Evolutionary conservation across 2,888 invertebrate species (phyloP).

Genomic region (Cremastinae sp.): DNA sequence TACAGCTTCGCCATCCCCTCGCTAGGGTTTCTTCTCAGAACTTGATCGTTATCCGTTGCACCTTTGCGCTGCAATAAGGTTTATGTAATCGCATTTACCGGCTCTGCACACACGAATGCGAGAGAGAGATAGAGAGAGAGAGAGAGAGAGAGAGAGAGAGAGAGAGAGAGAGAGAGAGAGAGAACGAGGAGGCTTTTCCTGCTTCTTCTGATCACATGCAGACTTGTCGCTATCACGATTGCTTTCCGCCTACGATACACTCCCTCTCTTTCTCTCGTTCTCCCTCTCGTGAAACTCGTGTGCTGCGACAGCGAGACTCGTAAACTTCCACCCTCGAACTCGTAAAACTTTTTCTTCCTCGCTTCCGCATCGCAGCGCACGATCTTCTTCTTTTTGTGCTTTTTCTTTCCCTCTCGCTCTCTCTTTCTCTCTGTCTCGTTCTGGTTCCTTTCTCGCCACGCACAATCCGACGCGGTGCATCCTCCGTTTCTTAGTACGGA

Average conservation of each 20-base stretch:
- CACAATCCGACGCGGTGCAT: conserved; percentile 39
- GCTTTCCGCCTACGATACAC: conserved; percentile 44
- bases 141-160: too few species aligned
- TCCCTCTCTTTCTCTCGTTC: too few species aligned
- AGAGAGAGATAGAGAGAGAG: too few species aligned
- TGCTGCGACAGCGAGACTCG: conserved; percentile 65
- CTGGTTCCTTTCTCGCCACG: conserved; percentile 39
- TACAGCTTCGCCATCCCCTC: conserved; percentile 35
- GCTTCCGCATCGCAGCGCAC: conserved; percentile 32
- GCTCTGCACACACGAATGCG: conserved; percentile 2
- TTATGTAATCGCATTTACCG: conserved; percentile 64
- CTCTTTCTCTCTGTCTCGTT: conserved; percentile 10
- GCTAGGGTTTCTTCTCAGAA: conserved; percentile 56
- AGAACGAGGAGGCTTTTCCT: conserved; percentile 36
- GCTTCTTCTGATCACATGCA: conserved; percentile 48
- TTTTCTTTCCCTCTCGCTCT: conserved; percentile 27
- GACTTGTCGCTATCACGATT: conserved; percentile 49
- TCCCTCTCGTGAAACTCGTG: conserved; percentile 42
- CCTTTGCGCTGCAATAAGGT: conserved; percentile 61
- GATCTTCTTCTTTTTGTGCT: conserved; percentile 6
- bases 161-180: too few species aligned
- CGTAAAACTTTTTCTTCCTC: conserved; percentile 60
- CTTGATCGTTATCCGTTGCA: conserved; percentile 59
- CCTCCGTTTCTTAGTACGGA: conserved; percentile 45
- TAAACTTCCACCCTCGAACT: conserved; percentile 62